Evolutionary conservation across 2,113 vertebrate species (phyloP), one percentile per base, ranked within the genome.

Genomic region (Lamprotornis superbus): DNA sequence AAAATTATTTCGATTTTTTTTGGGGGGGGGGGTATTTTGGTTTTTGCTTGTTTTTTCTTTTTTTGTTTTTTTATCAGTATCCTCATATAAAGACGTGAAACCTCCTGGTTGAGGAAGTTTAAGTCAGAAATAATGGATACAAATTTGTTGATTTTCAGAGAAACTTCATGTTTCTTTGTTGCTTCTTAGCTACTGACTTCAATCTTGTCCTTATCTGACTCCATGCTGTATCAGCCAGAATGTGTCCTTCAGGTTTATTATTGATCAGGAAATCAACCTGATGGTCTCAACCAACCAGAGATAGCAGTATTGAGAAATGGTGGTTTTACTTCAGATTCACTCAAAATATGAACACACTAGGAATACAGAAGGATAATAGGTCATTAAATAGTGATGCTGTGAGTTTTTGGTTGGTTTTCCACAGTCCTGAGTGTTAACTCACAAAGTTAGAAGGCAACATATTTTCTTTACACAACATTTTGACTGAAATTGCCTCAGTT

Each of bases 61-160:
- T 6, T 25, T 33, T 2, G 0, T 44, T 46, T 55, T 3, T 3
- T 44, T 39, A 63, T 40, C 3, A 35, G 2, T 30, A 52, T 20
- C 37, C 25, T 78, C 55, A 20, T 27, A 49, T 61, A 89, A 75
- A 95, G 40, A 19, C 11, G 7, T 50, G 21, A 69, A 56, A 68
- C 49, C 55, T 92, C 3, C 13, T 79, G 49, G 7, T 53, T 71
- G 67, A 46, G 24, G 27, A 89, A 55, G 8, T 39, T 74, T 15
- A 76, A 59, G 7, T 56, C 33, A 57, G 50, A 93, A 81, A 57
- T 33, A 67, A 46, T 25, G 12, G 27, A 52, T 21, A 37, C 8
- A 10, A 71, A 40, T 33, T 70, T 49, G 21, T 10, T 55, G 60
- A 64, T 68, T 93, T 31, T 23, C 27, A 24, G 25, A 42, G n/a